Conservation (phyloP, 2,113 vertebrate genomes). For the Pteronura brasiliensis region DNA sequence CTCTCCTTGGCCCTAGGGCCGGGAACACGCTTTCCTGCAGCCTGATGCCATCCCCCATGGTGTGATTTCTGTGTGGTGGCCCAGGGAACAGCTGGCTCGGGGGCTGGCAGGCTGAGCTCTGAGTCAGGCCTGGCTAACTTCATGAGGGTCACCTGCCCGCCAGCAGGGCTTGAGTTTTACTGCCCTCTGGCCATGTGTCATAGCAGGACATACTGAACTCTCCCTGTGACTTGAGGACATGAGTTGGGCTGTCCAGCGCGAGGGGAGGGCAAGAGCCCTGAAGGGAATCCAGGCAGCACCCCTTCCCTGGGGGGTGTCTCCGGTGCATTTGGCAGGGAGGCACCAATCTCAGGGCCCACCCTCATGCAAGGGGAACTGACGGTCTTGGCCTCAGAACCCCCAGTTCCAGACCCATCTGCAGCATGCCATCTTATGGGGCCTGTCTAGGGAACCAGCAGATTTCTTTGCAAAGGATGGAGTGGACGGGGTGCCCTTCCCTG, state of each 20-base stretch:
- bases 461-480: neutral
- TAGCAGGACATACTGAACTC: slow-evolving; percentile 43
- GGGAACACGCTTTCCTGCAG: neutral
- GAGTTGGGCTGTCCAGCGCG: neutral
- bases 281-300: neutral
- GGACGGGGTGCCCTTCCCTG: neutral
- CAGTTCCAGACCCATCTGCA: neutral
- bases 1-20: neutral
- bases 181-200: slow-evolving; percentile 9
- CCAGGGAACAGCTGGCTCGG: neutral
- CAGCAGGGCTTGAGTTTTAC: slow-evolving; percentile 20
- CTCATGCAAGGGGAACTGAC: neutral
- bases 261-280: neutral
- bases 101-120: neutral
- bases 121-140: slow-evolving; percentile 60
- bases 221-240: slow-evolving; percentile 10
- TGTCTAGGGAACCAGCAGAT: neutral
- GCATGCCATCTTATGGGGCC: neutral
- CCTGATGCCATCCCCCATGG: neutral
- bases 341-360: neutral
- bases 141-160: slow-evolving; percentile 39
- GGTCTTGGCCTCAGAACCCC: neutral
- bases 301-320: neutral
- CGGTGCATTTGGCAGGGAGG: neutral
- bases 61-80: neutral